Percentiles rank a stretch among this genome's conserved stretches.
These are phyloP conservation scores for Stigmatopora argus DNA, from an alignment of 2,113 vertebrate genomes.

Conservation along the genomic window DNA sequence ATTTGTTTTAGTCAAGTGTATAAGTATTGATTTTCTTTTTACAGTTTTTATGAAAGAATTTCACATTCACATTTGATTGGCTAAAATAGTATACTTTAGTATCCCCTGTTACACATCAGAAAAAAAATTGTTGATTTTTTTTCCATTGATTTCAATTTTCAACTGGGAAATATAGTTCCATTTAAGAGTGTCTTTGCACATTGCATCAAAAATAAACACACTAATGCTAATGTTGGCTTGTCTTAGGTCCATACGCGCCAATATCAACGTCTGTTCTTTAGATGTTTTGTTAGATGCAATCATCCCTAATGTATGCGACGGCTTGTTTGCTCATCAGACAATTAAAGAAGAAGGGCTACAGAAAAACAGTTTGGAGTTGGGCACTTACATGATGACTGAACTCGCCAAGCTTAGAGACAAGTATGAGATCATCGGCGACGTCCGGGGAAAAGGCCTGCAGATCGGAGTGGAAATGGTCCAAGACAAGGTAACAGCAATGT, in stretches of 20 bases:
- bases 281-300: not conserved
- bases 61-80: too few relatives aligned
- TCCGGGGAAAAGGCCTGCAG: conserved; percentile 90
- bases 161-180: too few relatives aligned
- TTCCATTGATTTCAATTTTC: too few relatives aligned
- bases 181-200: too few relatives aligned
- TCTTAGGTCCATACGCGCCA: not conserved
- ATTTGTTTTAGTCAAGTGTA: too few relatives aligned
- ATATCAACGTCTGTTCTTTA: not conserved
- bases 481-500: conserved; percentile 76
- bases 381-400: conserved; percentile 78
- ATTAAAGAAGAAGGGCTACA: conserved; percentile 80
- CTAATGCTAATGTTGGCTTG: not conserved
- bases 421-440: conserved; percentile 86
- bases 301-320: not conserved
- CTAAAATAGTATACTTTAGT: too few relatives aligned
- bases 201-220: not conserved
- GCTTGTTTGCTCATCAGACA: conserved; percentile 59
- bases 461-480: conserved; percentile 92
- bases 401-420: conserved; percentile 82
- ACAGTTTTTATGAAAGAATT: too few relatives aligned
- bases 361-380: conserved; percentile 75
- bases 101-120: too few relatives aligned
- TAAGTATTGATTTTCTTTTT: too few relatives aligned
- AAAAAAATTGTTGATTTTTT: too few relatives aligned